These are phyloP conservation scores for Lepidocyrtoides sp. DNA, from an alignment of 2,888 invertebrate genomes.

Conservation along the genomic window DNA sequence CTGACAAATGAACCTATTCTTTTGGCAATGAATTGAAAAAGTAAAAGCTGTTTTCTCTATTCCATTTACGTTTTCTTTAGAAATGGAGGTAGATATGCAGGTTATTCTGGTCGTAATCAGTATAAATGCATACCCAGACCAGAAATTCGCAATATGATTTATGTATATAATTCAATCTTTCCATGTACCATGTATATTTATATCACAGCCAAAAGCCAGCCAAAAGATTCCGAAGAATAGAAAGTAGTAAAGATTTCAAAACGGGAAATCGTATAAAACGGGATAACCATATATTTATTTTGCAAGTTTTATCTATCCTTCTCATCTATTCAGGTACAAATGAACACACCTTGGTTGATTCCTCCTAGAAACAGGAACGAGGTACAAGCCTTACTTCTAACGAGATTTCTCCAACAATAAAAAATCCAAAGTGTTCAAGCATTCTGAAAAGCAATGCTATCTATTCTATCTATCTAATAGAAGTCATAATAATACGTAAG, in stretches of 20 bases:
- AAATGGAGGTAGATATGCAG: not conserved
- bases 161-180: not conserved
- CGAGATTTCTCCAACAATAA: constrained; percentile 2
- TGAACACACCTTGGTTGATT: not conserved
- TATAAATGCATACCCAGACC: not conserved
- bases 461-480: constrained; percentile 20
- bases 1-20: constrained; percentile 76
- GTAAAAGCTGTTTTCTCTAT: constrained; percentile 19
- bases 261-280: not conserved
- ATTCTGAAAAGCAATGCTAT: constrained; percentile 16
- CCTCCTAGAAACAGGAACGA: not conserved
- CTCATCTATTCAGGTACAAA: constrained; percentile 18
- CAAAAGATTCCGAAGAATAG: not conserved
- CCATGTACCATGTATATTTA: too few relatives aligned
- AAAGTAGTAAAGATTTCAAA: not conserved
- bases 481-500: not conserved
- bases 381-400: not conserved
- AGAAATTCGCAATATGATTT: constrained; percentile 13
- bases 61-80: not conserved
- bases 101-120: constrained; percentile 7
- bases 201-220: too few relatives aligned
- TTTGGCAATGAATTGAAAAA: constrained; percentile 66
- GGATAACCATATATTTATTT: not conserved
- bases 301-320: not conserved
- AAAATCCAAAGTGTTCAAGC: constrained; percentile 3